Evolutionary conservation across 2,888 invertebrate species (phyloP).

Genomic region (Ptilodon capucinus): DNA sequence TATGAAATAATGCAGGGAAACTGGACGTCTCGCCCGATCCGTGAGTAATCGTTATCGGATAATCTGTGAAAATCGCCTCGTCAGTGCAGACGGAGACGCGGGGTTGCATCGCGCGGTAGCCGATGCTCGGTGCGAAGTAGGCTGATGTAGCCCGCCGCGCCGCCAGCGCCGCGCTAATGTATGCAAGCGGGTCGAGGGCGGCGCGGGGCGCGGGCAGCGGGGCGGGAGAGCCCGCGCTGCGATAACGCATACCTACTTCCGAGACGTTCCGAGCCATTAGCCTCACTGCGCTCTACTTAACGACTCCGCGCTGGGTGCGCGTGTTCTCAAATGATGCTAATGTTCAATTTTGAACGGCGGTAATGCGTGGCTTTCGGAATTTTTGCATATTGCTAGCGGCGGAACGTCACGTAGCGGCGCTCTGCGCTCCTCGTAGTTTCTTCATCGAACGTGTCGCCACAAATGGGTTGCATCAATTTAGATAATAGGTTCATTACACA

Average conservation of each 20-base stretch:
- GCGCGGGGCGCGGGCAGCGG: conserved; percentile 13
- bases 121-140: background rate
- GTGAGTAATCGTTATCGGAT: background rate
- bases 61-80: background rate
- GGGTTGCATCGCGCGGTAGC: background rate
- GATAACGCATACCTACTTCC: conserved; percentile 65
- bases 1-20: background rate
- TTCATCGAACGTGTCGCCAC: conserved; percentile 5
- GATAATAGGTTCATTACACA: conserved; percentile 8
- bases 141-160: background rate
- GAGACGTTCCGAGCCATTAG: conserved; percentile 74
- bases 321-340: conserved; percentile 21
- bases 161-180: conserved; percentile 27
- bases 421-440: conserved; percentile 1
- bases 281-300: conserved; percentile 52
- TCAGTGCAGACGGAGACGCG: background rate
- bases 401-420: background rate
- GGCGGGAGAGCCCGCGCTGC: conserved; percentile 20
- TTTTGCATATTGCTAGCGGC: conserved; percentile 4
- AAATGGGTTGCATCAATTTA: conserved; percentile 9
- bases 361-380: conserved; percentile 1
- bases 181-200: conserved; percentile 60
- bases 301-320: conserved; percentile 25
- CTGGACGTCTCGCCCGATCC: background rate
- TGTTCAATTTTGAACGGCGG: conserved; percentile 3